These are phyloP conservation scores for Thalassarche chlororhynchos DNA, from an alignment of 2,113 vertebrate genomes.

Conservation along the genomic window DNA sequence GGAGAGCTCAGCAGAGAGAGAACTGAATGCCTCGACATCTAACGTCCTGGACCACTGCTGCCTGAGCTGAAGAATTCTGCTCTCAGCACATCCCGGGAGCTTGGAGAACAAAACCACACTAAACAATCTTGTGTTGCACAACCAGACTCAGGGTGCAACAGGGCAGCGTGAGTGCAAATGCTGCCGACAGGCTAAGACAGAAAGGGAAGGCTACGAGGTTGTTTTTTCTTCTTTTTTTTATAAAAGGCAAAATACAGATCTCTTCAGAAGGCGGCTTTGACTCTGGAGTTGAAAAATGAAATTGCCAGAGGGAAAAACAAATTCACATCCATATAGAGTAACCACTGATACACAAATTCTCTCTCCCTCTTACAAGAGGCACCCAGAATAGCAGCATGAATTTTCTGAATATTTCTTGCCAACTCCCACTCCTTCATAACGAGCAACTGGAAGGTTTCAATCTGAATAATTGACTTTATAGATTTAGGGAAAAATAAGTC, in stretches of 20 bases:
- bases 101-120: not conserved
- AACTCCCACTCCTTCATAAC: conserved; percentile 31
- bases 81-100: not conserved
- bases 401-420: conserved; percentile 13
- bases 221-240: not conserved
- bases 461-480: not conserved
- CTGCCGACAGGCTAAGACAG: not conserved
- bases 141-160: not conserved
- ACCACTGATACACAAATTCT: not conserved
- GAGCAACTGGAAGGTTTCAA: conserved; percentile 47
- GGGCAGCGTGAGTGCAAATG: not conserved
- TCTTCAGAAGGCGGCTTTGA: not conserved
- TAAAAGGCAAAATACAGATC: not conserved
- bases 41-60: not conserved
- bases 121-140: not conserved
- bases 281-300: not conserved
- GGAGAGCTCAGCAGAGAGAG: not conserved
- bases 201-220: not conserved
- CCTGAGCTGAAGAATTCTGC: not conserved
- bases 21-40: fast-evolving
- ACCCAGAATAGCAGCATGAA: not conserved
- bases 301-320: not conserved
- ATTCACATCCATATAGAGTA: not conserved
- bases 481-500: conserved; percentile 41
- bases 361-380: not conserved